These are phyloP conservation scores for Prunella himalayana DNA, from an alignment of 2,113 vertebrate species.

Conservation along the genomic window DNA sequence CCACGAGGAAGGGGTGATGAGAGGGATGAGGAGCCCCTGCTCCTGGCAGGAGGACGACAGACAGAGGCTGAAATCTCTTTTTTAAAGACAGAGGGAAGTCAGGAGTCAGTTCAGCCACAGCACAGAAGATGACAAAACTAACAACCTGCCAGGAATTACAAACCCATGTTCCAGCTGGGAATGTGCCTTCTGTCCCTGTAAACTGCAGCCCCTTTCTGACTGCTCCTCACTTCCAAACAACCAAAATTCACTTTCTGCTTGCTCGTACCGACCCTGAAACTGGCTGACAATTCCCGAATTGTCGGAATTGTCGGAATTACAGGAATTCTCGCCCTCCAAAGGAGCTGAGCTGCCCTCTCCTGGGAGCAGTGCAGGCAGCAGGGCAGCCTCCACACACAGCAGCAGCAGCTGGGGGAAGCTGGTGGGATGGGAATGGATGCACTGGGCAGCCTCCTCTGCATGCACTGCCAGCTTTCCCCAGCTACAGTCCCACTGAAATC, in stretches of 20 bases:
- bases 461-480: not conserved
- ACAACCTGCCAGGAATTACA: not conserved
- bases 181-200: not conserved
- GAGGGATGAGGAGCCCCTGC: rapidly evolving
- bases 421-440: not conserved
- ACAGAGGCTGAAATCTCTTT: not conserved
- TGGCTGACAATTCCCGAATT: not conserved
- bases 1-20: not conserved
- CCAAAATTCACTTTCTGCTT: not conserved
- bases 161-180: not conserved
- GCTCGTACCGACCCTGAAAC: not conserved
- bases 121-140: not conserved
- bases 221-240: not conserved
- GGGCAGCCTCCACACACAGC: not conserved
- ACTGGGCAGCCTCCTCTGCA: not conserved
- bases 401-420: too few relatives aligned
- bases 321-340: not conserved
- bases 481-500: not conserved
- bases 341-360: constrained; percentile 47
- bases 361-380: constrained; percentile 25
- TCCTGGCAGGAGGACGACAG: not conserved
- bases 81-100: not conserved
- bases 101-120: not conserved
- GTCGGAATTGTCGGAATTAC: not conserved
- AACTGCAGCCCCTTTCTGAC: not conserved